Evolutionary conservation across 2,797 vertebrate genomes (phyloP).

Genomic region (Propithecus deckenii): DNA sequence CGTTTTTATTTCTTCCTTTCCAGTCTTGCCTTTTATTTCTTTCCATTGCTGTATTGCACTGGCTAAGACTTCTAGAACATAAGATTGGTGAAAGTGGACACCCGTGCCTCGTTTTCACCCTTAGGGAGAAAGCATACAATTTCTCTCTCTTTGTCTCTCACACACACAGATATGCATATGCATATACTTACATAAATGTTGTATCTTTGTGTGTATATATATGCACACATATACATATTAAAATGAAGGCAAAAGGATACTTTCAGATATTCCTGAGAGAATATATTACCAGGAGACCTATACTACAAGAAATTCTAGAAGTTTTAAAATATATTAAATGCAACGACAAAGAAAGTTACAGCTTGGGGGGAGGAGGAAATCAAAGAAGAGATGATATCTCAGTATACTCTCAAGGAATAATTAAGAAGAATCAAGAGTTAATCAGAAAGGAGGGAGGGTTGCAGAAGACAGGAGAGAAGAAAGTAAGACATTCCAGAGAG

Average conservation of each 20-base stretch:
- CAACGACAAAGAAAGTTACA: background rate
- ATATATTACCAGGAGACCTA: background rate
- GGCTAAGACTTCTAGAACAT: constrained; percentile 17
- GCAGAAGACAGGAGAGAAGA: background rate
- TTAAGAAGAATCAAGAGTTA: background rate
- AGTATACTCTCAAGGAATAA: background rate
- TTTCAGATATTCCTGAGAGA: background rate
- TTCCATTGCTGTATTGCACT: background rate
- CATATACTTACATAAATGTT: background rate
- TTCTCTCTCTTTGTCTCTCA: background rate
- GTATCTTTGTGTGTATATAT: background rate
- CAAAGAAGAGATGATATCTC: background rate
- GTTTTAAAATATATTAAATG: constrained; percentile 31
- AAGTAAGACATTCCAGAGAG: background rate
- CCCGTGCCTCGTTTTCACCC: background rate
- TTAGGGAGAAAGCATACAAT: constrained; percentile 1
- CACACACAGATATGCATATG: background rate
- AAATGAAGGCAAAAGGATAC: constrained; percentile 1
- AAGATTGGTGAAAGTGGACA: background rate
- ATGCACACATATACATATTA: background rate
- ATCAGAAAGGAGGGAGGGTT: background rate
- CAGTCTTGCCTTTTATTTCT: background rate
- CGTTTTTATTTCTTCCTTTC: no score
- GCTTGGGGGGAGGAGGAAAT: background rate
- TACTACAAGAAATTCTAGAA: background rate